Conservation (phyloP, 2,113 vertebrate species). For the Sphaerodactylus townsendi region DNA sequence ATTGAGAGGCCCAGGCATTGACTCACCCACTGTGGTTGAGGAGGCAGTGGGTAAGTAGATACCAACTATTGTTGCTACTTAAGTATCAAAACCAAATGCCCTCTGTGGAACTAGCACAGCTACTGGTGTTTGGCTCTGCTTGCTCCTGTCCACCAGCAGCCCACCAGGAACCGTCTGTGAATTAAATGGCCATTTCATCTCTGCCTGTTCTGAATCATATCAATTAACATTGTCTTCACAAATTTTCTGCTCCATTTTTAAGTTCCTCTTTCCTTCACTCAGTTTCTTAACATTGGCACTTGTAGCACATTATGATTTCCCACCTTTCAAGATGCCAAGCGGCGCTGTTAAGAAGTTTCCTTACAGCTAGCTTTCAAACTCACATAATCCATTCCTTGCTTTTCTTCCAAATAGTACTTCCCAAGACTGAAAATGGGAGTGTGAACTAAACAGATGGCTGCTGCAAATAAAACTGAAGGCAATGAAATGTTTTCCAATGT, state of each 20-base stretch:
- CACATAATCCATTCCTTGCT: not conserved
- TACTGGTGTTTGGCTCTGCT: no score
- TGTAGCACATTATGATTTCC: not conserved
- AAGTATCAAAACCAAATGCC: no score
- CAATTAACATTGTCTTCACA: not conserved
- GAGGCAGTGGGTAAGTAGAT: no score
- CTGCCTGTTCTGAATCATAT: not conserved
- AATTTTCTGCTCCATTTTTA: not conserved
- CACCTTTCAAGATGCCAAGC: not conserved
- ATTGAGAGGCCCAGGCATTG: no score
- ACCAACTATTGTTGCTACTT: no score
- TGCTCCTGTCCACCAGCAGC: no score
- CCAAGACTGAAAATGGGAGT: not conserved
- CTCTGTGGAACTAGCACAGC: no score
- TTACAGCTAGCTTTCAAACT: not conserved
- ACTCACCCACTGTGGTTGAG: no score
- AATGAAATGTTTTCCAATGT: not conserved
- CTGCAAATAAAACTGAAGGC: not conserved
- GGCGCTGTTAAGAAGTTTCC: not conserved
- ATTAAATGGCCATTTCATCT: no score
- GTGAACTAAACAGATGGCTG: not conserved
- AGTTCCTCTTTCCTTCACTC: not conserved
- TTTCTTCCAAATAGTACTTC: not conserved
- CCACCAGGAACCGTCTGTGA: no score
- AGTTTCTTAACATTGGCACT: not conserved